Percentiles rank a stretch among this genome's conserved stretches.
Conservation (phyloP, 2,113 vertebrate genomes). For the Anhinga rufa region DNA sequence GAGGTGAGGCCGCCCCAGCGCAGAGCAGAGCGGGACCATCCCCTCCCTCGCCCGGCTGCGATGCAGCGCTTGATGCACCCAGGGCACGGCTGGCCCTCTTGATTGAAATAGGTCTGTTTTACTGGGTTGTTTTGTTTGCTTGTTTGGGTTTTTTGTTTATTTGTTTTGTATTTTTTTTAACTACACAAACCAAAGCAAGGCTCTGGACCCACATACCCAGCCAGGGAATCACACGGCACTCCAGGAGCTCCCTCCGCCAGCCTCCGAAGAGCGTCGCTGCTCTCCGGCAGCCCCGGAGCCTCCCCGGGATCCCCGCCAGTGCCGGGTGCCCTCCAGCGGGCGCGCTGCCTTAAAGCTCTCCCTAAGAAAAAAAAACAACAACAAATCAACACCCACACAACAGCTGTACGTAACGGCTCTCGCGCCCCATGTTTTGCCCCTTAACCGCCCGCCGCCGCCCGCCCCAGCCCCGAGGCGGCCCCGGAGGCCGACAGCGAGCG, state of each 20-base stretch:
- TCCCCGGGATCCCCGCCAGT: neutral
- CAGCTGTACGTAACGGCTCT: too few species aligned
- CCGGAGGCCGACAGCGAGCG: neutral
- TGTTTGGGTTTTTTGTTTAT: too few species aligned
- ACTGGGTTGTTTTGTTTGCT: neutral
- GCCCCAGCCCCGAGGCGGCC: too few species aligned
- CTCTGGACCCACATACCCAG: too few species aligned
- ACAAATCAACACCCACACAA: too few species aligned
- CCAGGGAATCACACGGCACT: accelerated
- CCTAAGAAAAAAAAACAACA: accelerated
- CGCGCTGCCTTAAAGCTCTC: accelerated
- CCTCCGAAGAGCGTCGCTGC: neutral
- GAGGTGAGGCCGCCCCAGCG: too few species aligned
- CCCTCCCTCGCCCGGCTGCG: too few species aligned
- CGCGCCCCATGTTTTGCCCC: accelerated
- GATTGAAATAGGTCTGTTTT: accelerated
- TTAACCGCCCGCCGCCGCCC: neutral
- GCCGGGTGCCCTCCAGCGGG: neutral
- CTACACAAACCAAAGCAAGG: neutral
- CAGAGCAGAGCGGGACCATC: too few species aligned
- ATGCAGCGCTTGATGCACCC: too few species aligned
- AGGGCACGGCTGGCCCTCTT: too few species aligned
- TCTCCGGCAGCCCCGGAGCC: too few species aligned
- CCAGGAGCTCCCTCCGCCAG: neutral
- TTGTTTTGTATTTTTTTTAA: too few species aligned